These are phyloP conservation scores for Nomada flava DNA, from an alignment of 2,888 invertebrate genomes.

Conservation along the genomic window DNA sequence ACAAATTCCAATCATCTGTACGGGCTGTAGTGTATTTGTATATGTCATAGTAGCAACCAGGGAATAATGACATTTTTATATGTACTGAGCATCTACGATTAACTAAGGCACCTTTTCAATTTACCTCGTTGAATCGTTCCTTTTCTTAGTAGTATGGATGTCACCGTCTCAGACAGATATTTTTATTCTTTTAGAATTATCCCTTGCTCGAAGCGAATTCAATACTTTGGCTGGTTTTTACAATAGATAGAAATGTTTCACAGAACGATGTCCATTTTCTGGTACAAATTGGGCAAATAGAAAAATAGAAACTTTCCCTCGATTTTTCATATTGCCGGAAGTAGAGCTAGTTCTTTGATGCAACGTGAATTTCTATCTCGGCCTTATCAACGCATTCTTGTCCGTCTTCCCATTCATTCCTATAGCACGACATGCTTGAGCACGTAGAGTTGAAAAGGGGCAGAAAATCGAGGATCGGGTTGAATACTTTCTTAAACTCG, in stretches of 20 bases:
- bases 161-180: too few relatives aligned
- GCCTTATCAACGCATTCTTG: slow-evolving; percentile 49
- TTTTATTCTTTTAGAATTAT: not conserved
- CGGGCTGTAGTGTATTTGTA: too few relatives aligned
- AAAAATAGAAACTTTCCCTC: slow-evolving; percentile 17
- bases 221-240: slow-evolving; percentile 7
- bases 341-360: not conserved
- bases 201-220: not conserved
- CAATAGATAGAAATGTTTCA: slow-evolving; percentile 14
- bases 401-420: slow-evolving; percentile 46
- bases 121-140: too few relatives aligned
- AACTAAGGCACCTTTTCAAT: too few relatives aligned
- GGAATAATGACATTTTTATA: too few relatives aligned
- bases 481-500: slow-evolving; percentile 55
- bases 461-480: slow-evolving; percentile 27
- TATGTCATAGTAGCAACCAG: too few relatives aligned
- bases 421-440: slow-evolving; percentile 8
- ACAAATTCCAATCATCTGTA: too few relatives aligned
- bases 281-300: slow-evolving; percentile 38
- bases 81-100: too few relatives aligned
- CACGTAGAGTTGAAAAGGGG: slow-evolving; percentile 18
- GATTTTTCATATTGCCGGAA: slow-evolving; percentile 41
- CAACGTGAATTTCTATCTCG: slow-evolving; percentile 23
- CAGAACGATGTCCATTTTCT: slow-evolving; percentile 50
- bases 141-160: too few relatives aligned